A percentile compares a stretch with the other conserved stretches of the same genome.
phyloP scores from a whole-genome alignment of 2,888 invertebrate species.

The Incurvaria masculella region DNA sequence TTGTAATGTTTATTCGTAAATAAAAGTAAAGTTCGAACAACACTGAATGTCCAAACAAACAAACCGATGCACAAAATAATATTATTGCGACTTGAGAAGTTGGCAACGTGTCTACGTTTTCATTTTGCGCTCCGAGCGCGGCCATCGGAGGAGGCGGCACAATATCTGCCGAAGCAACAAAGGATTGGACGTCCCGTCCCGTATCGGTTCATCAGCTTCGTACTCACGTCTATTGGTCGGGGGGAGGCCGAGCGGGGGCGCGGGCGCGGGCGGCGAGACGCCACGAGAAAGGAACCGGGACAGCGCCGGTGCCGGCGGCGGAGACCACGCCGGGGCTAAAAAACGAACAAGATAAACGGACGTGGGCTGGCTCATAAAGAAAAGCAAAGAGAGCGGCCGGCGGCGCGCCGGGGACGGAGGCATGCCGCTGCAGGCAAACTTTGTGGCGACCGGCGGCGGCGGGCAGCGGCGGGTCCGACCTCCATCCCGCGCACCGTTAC shows the following conservation, averaged over 20 bases:
- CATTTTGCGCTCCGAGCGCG: not conserved
- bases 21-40: no score
- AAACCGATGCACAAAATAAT: no score
- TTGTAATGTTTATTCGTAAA: no score
- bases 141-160: not conserved
- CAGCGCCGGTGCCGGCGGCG: constrained; percentile 24
- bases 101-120: no score
- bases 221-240: not conserved
- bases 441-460: not conserved
- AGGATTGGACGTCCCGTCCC: not conserved
- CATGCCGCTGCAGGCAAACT: not conserved
- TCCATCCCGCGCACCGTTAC: not conserved
- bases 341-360: constrained; percentile 49
- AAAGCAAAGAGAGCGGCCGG: constrained; percentile 36
- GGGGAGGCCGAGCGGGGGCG: no score
- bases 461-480: not conserved
- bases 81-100: no score
- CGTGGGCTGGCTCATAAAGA: constrained; percentile 48
- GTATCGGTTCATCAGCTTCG: not conserved
- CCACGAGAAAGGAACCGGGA: constrained; percentile 2
- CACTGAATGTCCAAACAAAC: no score
- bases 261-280: not conserved
- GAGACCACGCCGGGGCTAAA: constrained; percentile 38
- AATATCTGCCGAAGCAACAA: not conserved
- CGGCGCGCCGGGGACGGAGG: no score